Evolutionary conservation across 1,140 invertebrate genomes (phyloP), one percentile per base, ranked within the genome.

Genomic region (Arctopsyche grandis): DNA sequence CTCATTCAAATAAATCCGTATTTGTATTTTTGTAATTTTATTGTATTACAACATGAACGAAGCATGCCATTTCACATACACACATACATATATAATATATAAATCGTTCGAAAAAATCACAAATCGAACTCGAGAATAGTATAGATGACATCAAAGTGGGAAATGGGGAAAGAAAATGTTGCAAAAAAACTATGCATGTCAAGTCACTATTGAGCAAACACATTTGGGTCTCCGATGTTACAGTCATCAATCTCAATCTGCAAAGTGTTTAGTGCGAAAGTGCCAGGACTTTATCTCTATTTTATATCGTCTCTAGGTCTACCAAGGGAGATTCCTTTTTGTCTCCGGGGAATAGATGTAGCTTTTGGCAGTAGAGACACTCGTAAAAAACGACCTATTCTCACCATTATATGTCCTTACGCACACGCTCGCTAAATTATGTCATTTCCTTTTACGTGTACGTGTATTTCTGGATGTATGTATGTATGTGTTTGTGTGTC

Each of bases 161-260:
- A 38, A 38, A 38, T 38, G 29, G 29, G 29, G 48, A 52, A n/a
- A 19, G 48, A 52, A 52, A 19, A 52, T n/a, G 48, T n/a, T 3
- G 56, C n/a, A 19, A 60, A 21, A 66, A 22, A 66, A 22, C 63
- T 22, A 12, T 66, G 24, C 63, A 26, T 66, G 63, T 66, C 63
- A 66, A 66, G 22, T 66, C 24, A 24, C 22, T 12, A 29, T 26
- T 5, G 24, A 26, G 24, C 22, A 24, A 66, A 66, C 63, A 66
- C 63, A 66, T 66, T 66, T 22, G 63, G 63, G 22, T 24, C 63
- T 66, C 24, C 22, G 24, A 26, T 24, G 21, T 66, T 66, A 24
- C 63, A 66, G 63, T 66, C 63, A 66, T 66, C 63, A 66, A 66
- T 66, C 63, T 66, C 63, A 66, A 66, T 66, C 63, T 66, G 63